These are phyloP conservation scores for Manduca sexta DNA, from an alignment of 1,140 invertebrate genomes.

Conservation along the genomic window DNA sequence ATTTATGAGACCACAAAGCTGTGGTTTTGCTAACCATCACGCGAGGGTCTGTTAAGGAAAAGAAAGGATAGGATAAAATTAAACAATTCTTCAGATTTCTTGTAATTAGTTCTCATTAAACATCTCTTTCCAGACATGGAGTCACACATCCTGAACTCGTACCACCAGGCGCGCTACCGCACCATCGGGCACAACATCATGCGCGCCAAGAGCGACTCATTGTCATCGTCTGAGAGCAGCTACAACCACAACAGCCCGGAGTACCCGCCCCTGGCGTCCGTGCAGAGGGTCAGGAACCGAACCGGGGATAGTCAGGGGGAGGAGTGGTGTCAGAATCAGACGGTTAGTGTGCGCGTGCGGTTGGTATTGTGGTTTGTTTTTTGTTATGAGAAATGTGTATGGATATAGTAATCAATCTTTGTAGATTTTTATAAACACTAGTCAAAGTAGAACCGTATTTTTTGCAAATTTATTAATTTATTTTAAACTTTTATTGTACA, in stretches of 20 bases:
- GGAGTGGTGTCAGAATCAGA: slow-evolving; percentile 44
- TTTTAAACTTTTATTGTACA: too few relatives aligned
- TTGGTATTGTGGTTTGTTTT: too few relatives aligned
- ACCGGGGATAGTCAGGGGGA: slow-evolving; percentile 30
- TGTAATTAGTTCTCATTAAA: neutral
- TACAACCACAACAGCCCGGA: slow-evolving; percentile 57
- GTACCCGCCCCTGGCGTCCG: slow-evolving; percentile 35
- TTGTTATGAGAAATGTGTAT: too few relatives aligned
- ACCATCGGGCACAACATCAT: slow-evolving; percentile 54
- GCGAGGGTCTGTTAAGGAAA: too few relatives aligned
- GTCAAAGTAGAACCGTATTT: too few relatives aligned
- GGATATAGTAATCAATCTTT: too few relatives aligned
- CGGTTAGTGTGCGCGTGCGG: slow-evolving; percentile 14
- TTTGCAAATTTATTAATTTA: too few relatives aligned
- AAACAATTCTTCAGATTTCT: too few relatives aligned
- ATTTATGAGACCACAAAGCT: too few relatives aligned
- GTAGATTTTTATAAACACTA: too few relatives aligned
- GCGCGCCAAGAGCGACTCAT: slow-evolving; percentile 44
- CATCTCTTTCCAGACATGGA: slow-evolving; percentile 52
- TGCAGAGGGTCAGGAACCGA: slow-evolving; percentile 28
- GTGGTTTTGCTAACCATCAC: too few relatives aligned
- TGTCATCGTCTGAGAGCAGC: slow-evolving; percentile 56
- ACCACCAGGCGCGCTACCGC: slow-evolving; percentile 52
- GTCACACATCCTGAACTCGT: slow-evolving; percentile 63
- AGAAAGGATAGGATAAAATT: too few relatives aligned